phyloP scores from a whole-genome alignment of 2,113 vertebrate genomes.

The Elgaria multicarinata region DNA sequence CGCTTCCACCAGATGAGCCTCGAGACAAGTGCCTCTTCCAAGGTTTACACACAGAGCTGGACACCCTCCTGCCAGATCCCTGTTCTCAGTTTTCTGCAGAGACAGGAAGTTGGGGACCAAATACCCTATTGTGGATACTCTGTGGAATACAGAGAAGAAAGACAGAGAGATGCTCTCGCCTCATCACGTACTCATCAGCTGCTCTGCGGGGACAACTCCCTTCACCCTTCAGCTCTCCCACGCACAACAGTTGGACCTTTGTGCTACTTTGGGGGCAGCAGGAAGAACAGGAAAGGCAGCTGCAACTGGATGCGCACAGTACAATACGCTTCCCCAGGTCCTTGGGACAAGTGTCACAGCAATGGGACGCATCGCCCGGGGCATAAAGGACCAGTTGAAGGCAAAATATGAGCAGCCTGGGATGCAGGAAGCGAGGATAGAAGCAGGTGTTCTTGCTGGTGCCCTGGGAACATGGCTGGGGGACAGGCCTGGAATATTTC shows the following conservation, averaged over 20 bases:
- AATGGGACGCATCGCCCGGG: not conserved
- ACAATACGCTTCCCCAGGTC: not conserved
- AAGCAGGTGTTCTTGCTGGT: constrained; percentile 9
- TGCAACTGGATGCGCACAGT: not conserved
- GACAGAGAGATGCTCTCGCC: not conserved
- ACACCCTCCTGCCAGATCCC: not conserved
- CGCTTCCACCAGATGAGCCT: not conserved
- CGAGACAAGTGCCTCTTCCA: not conserved
- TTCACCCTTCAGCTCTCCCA: not conserved
- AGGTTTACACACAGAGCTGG: not conserved
- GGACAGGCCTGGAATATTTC: not conserved
- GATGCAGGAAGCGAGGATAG: not conserved
- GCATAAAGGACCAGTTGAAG: constrained; percentile 22
- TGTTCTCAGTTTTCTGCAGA: not conserved
- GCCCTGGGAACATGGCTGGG: not conserved
- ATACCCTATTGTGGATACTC: not conserved
- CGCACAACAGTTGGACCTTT: not conserved
- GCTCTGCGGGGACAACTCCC: not conserved
- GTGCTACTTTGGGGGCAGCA: not conserved
- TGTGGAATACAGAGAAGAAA: not conserved
- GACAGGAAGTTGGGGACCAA: constrained; percentile 11
- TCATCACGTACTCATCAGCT: not conserved
- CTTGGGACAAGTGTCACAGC: not conserved
- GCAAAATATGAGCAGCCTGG: not conserved
- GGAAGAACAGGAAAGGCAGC: constrained; percentile 3